Evolutionary conservation across 2,113 vertebrate species (phyloP).

Genomic region (Otis tarda): DNA sequence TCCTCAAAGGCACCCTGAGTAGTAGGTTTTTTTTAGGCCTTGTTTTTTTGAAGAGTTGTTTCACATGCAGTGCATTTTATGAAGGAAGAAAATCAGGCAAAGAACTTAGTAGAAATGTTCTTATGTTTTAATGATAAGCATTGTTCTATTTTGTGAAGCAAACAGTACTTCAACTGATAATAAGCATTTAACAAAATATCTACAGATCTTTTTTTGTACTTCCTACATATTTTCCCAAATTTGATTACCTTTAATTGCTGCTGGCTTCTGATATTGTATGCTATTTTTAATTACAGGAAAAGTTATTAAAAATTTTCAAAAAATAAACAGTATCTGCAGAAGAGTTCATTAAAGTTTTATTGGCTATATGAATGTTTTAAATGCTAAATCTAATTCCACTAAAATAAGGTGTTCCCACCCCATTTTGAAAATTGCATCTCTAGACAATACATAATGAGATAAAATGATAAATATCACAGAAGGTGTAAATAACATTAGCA

Average conservation of each 20-base stretch:
- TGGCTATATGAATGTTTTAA: constrained; percentile 65
- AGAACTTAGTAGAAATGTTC: constrained; percentile 88
- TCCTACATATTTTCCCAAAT: constrained; percentile 89
- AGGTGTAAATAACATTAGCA: constrained; percentile 67
- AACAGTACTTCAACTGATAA: constrained; percentile 86
- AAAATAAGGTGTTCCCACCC: constrained; percentile 67
- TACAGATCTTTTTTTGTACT: constrained; percentile 87
- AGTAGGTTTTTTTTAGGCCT: constrained; percentile 98
- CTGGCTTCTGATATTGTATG: constrained; percentile 68
- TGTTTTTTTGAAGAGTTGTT: constrained; percentile 99
- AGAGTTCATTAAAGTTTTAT: constrained; percentile 71
- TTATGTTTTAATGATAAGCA: constrained; percentile 90
- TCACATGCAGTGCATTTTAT: constrained; percentile 95
- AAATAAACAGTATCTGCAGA: constrained; percentile 56
- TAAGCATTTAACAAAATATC: constrained; percentile 85
- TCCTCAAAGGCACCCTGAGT: constrained; percentile 99
- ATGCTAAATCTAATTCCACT: constrained; percentile 66
- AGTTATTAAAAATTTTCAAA: constrained; percentile 79
- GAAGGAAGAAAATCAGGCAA: constrained; percentile 89
- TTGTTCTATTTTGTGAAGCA: constrained; percentile 88
- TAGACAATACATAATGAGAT: constrained; percentile 69
- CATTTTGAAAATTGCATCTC: constrained; percentile 69
- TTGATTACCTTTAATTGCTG: constrained; percentile 86
- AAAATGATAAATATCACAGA: constrained; percentile 68
- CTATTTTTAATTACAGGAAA: constrained; percentile 78